Percentiles rank a stretch among this genome's conserved stretches.
Evolutionary conservation across 2,888 invertebrate genomes (phyloP).

Genomic region (Tenthredo livida): DNA sequence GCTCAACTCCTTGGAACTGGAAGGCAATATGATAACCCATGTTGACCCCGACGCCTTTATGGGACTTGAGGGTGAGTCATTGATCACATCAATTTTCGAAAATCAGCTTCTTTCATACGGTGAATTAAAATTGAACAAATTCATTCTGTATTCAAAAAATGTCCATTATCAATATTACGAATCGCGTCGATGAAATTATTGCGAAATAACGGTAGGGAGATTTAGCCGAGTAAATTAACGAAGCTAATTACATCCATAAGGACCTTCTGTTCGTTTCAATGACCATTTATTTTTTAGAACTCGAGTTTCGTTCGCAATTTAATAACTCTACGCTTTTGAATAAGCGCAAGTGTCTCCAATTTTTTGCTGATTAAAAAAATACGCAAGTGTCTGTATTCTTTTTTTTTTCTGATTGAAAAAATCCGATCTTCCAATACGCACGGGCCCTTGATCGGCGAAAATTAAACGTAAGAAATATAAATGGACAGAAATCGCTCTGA

Average conservation of each 20-base stretch:
- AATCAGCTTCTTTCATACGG: neutral
- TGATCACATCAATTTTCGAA: neutral
- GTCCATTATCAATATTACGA: neutral
- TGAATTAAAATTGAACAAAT: neutral
- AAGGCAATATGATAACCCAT: conserved; percentile 90
- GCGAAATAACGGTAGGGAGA: neutral
- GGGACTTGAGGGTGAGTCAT: conserved; percentile 89
- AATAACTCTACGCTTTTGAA: neutral
- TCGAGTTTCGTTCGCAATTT: neutral
- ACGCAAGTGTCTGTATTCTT: neutral
- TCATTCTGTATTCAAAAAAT: neutral
- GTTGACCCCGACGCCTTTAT: conserved; percentile 92
- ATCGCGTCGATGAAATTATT: neutral
- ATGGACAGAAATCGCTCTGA: neutral
- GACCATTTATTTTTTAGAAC: neutral
- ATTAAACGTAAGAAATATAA: neutral
- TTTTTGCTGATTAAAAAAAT: neutral
- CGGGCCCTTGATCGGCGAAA: neutral
- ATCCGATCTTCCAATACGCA: neutral
- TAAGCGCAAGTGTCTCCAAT: neutral
- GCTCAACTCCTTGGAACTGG: conserved; percentile 92
- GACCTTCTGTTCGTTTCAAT: neutral
- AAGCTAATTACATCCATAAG: neutral
- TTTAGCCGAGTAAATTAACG: conserved; percentile 3
- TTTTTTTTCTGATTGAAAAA: neutral